phyloP scores from a whole-genome alignment of 2,113 vertebrate species.

The Hassar affinis region DNA sequence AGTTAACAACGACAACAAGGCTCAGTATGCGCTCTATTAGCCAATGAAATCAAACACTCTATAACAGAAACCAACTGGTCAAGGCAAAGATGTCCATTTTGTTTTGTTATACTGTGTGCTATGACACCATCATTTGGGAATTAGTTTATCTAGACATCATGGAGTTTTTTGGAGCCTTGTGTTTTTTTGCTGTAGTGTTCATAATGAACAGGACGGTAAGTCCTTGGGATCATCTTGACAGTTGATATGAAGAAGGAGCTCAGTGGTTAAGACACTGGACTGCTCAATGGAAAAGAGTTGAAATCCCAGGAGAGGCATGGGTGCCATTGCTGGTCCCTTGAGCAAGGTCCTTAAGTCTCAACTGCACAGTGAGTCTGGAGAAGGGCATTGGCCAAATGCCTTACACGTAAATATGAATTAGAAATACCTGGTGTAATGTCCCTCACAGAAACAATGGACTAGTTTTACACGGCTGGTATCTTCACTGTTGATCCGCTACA shows the following conservation, averaged over 20 bases:
- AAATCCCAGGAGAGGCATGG: neutral
- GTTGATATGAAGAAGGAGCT: neutral
- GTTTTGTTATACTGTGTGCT: neutral
- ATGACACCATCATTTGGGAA: neutral
- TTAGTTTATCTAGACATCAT: neutral
- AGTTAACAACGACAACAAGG: neutral
- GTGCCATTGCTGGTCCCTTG: neutral
- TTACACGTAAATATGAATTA: neutral
- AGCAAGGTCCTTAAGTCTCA: neutral
- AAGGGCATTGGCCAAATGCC: neutral
- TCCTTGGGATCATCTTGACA: neutral
- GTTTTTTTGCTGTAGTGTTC: neutral
- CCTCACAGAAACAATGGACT: neutral
- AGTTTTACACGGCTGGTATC: neutral
- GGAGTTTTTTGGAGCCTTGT: neutral
- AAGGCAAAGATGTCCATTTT: neutral
- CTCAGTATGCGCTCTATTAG: neutral
- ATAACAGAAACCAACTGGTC: neutral
- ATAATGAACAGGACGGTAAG: neutral
- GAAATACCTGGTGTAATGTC: neutral
- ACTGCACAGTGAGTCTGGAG: neutral
- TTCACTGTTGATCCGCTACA: neutral
- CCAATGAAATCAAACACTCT: neutral
- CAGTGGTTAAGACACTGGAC: neutral
- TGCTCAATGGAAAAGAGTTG: neutral